Base-by-base conservation (phyloP, 2,797 vertebrate species). In the Labroides dimidiatus region DNA sequence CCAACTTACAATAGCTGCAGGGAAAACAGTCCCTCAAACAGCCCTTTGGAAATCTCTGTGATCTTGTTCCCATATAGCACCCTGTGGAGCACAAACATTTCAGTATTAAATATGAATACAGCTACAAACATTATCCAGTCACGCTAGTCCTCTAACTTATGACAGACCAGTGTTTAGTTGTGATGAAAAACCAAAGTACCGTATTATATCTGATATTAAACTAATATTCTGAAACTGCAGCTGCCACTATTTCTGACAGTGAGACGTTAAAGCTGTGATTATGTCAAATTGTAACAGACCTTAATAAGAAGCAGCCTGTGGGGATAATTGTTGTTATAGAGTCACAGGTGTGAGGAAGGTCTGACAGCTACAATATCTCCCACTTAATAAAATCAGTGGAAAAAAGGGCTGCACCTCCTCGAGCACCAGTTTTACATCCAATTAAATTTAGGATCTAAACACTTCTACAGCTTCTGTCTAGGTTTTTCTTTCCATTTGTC, bases 61-160 rank as follows among this genome's bases (percentile, higher is more conserved):
- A 99, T 98, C 94, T 99, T 99, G 91, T 99, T 99, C 74, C 98
- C 98, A 79, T 99, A 99, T 10, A 99, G 94, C 47, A 99, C 97
- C 50, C 98, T 99, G 87, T 59, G 84, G 39, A 84, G 86, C 55
- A 72, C 59, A 89, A 84, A 90, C 54, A 67, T 10, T 49, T 21
- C 52, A 52, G 64, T 55, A 65, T 69, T 68, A 70, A 69, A 58
- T 44, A 60, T 66, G 66, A 67, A 45, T 44, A 33, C n/a, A 24
- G 71, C 19, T 52, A 70, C 63, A 53, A 7, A 59, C 21, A 20
- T 48, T 27, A 52, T 24, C 15, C 19, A 19, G 11, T 24, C 11
- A 44, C 6, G 51, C 6, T 37, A 50, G 51, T 21, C 54, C 59
- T 56, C 42, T 64, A 33, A 33, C 4, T 33, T 33, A 33, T 33